Conservation (phyloP, 2,888 invertebrate genomes). For the Anarsia innoxiella region DNA sequence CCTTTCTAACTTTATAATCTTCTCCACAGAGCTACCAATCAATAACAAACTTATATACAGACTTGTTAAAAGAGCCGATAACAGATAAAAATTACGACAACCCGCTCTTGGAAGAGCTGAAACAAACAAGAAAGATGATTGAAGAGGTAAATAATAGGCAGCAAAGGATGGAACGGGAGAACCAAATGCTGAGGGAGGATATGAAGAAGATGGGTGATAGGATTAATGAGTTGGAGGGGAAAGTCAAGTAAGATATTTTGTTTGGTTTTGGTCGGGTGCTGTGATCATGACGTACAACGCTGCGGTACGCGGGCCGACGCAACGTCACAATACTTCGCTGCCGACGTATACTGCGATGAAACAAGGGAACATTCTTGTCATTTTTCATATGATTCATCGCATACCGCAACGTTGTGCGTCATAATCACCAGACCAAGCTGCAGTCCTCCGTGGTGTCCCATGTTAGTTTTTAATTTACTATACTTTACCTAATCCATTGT, state of each 20-base stretch:
- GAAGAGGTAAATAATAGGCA: slow-evolving; percentile 47
- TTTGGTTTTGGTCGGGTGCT: too few species aligned
- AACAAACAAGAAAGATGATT: slow-evolving; percentile 36
- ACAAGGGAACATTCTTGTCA: too few species aligned
- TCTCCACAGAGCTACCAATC: slow-evolving; percentile 52
- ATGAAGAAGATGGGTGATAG: slow-evolving; percentile 47
- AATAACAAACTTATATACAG: slow-evolving; percentile 50
- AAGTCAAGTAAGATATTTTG: slow-evolving; percentile 60
- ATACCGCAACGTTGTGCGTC: too few species aligned
- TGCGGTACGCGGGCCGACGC: too few species aligned
- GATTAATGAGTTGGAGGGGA: slow-evolving; percentile 53
- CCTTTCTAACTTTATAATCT: too few species aligned
- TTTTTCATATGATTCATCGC: too few species aligned
- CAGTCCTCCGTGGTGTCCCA: too few species aligned
- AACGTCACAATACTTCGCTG: too few species aligned
- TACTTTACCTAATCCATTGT: not conserved
- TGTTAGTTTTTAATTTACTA: not conserved
- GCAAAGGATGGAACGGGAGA: slow-evolving; percentile 40
- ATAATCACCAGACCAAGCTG: too few species aligned
- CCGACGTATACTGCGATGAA: too few species aligned
- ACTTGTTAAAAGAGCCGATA: slow-evolving; percentile 42
- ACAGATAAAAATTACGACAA: slow-evolving; percentile 23
- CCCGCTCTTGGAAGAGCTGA: slow-evolving; percentile 32
- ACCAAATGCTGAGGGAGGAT: slow-evolving; percentile 41
- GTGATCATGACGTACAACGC: too few species aligned